These are phyloP conservation scores for Hipposideros armiger DNA, from an alignment of 2,113 vertebrate genomes.

Conservation along the genomic window DNA sequence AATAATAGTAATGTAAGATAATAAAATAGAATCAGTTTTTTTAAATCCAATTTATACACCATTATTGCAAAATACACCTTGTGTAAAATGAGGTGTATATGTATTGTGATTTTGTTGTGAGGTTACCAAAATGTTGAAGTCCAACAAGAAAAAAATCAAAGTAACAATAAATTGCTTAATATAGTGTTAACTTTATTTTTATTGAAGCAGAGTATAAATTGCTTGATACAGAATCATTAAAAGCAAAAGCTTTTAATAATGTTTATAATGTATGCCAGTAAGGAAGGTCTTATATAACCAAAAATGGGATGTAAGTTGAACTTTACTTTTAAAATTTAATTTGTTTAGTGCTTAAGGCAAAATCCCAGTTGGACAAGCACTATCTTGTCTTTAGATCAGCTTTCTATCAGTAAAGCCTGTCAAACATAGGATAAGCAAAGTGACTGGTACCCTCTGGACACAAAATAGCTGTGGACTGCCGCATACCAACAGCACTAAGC, in stretches of 20 bases:
- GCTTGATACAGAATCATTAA: constrained; percentile 53
- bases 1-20: constrained; percentile 40
- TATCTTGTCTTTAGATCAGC: background rate
- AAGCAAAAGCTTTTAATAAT: constrained; percentile 54
- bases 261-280: constrained; percentile 44
- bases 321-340: constrained; percentile 57
- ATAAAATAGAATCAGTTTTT: background rate
- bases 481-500: background rate
- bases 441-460: background rate
- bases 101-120: constrained; percentile 46
- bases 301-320: constrained; percentile 38
- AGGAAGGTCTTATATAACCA: background rate
- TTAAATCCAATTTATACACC: constrained; percentile 42
- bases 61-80: constrained; percentile 3
- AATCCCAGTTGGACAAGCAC: constrained; percentile 22
- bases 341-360: constrained; percentile 40
- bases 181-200: constrained; percentile 48
- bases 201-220: constrained; percentile 54
- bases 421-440: background rate
- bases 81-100: constrained; percentile 1
- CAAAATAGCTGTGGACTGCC: background rate
- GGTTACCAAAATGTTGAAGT: constrained; percentile 32
- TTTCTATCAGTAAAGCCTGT: constrained; percentile 45
- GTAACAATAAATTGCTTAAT: constrained; percentile 38
- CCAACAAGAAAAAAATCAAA: background rate